Base-by-base conservation (phyloP, 1,140 invertebrate species). In the Chelonus insularis region DNA sequence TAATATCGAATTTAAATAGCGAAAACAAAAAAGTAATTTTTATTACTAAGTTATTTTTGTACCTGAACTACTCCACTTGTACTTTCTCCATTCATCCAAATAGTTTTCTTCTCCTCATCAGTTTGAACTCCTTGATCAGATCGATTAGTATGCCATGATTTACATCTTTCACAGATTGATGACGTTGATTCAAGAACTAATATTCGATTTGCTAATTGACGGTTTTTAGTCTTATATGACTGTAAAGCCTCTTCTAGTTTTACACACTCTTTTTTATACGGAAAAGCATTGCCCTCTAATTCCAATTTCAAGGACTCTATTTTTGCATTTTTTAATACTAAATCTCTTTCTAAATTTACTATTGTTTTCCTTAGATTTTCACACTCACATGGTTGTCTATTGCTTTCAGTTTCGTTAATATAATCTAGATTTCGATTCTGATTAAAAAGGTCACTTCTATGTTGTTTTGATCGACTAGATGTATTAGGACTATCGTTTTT, bases 261-360 rank as follows among this genome's bases (percentile, higher is more conserved):
- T 14, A 73, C 70, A 25, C 70, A 75, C 29, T 74, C 77, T 8
- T 67, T 64, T 23, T 76, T 63, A 48, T 74, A 74, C 0, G 78
- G 74, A 16, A 74, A 76, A 48, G 64, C 72, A 55, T 74, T 69
- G 21, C 70, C 63, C 36, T 66, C 68, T 9, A 82, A 75, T 60
- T 76, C 69, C 14, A 76, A 29, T 36, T 80, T 70, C 1, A 81
- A 64, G 2, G 72, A 65, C 14, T 67, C 64, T 32, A 81, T 77
- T 57, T 72, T 73, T 1, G 67, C 69, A 32, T 76, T 68, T 37
- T 71, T 78, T 1, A 67, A 54, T 1, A 71, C 77, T 0, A 80
- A 29, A 16, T 78, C 65, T 1, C 68, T 21, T 34, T 80, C 73
- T n/a, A 80, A 45, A 4, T 72, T 60, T 0, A 57, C 51, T 57